Conservation (phyloP, 2,888 invertebrate species). For the Tachina fera region DNA sequence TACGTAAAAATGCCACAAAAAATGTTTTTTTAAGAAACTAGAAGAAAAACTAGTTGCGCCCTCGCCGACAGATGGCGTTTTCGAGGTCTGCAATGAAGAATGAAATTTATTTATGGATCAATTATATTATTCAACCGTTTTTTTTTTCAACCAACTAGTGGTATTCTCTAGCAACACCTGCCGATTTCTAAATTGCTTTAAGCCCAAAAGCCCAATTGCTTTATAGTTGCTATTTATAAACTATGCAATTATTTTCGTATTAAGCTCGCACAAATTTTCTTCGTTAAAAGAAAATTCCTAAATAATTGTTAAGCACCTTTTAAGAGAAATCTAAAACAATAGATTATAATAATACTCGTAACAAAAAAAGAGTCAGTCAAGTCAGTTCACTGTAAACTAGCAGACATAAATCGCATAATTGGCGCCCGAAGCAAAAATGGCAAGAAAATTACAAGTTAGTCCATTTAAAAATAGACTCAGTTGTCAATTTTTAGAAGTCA, state of each 20-base stretch:
- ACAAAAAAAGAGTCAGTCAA: not conserved
- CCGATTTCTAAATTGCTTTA: not conserved
- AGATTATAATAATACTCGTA: conserved; percentile 7
- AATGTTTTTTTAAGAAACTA: no score
- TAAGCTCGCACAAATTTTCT: not conserved
- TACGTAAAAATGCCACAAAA: no score
- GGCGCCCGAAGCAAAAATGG: conserved; percentile 63
- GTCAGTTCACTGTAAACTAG: not conserved
- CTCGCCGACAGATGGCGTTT: no score
- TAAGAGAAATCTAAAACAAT: conserved; percentile 45
- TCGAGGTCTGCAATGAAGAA: no score
- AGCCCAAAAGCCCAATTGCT: not conserved
- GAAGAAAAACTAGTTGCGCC: no score
- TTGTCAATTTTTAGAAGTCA: conserved; percentile 65
- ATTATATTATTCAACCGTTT: no score
- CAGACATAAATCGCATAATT: conserved; percentile 53
- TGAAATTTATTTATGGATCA: no score
- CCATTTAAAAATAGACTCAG: conserved; percentile 66
- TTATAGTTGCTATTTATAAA: not conserved
- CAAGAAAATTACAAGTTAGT: conserved; percentile 51
- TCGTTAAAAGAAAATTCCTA: conserved; percentile 23
- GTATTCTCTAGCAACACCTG: not conserved
- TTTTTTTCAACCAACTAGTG: not conserved
- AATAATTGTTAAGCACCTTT: conserved; percentile 35
- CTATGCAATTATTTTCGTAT: conserved; percentile 8